A percentile compares a stretch with the other conserved stretches of the same genome.
These are phyloP conservation scores for Sminthurides aquaticus DNA, from an alignment of 2,888 invertebrate species.

Conservation along the genomic window DNA sequence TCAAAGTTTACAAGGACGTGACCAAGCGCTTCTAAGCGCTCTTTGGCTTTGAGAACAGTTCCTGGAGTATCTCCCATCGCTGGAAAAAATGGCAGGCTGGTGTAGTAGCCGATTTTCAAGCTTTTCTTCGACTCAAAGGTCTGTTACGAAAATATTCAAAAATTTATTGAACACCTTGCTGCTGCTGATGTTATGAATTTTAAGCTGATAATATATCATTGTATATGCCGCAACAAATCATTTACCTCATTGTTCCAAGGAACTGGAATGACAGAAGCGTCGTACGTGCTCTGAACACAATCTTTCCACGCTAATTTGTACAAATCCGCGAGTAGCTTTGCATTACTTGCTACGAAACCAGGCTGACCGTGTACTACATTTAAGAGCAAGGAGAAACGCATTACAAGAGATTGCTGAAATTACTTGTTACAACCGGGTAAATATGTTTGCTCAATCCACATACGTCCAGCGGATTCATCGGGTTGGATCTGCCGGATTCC, in stretches of 20 bases:
- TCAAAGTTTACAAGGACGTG: constrained; percentile 27
- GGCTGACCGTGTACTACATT: constrained; percentile 4
- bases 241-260: constrained; percentile 8
- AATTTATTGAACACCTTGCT: too few species aligned
- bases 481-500: constrained; percentile 19
- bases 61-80: constrained; percentile 27
- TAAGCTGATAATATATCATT: too few species aligned
- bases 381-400: too few species aligned
- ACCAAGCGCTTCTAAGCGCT: constrained; percentile 24
- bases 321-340: constrained; percentile 1
- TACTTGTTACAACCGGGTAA: too few species aligned
- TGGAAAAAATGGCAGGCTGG: constrained; percentile 25
- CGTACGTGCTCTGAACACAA: neutral
- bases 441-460: constrained; percentile 1
- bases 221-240: too few species aligned
- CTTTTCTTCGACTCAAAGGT: constrained; percentile 13
- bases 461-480: constrained; percentile 18
- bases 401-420: too few species aligned
- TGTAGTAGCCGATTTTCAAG: constrained; percentile 30
- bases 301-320: constrained; percentile 4
- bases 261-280: constrained; percentile 4
- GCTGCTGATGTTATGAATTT: too few species aligned
- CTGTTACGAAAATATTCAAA: neutral
- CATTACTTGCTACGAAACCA: neutral
- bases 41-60: constrained; percentile 23